These are phyloP conservation scores for Xenotilapia leptura DNA, from an alignment of 2,113 vertebrate species.

Conservation along the genomic window DNA sequence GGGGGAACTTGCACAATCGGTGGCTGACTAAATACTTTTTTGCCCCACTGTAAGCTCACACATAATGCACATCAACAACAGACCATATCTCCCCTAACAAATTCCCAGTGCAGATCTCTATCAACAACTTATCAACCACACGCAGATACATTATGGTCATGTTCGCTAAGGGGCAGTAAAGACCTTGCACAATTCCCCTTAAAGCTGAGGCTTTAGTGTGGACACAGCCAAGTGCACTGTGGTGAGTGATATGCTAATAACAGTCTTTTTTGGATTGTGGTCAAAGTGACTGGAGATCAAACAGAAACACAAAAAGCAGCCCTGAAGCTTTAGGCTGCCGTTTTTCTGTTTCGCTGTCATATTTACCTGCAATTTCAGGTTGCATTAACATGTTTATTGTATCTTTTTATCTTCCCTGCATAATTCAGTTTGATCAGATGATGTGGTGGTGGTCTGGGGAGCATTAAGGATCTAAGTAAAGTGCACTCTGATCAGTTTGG, in stretches of 20 bases:
- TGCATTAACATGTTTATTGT: background rate
- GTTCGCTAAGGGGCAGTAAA: conserved; percentile 2
- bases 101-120: conserved; percentile 27
- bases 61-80: background rate
- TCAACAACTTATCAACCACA: conserved; percentile 38
- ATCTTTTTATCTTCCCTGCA: background rate
- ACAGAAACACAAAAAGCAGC: background rate
- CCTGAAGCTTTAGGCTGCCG: background rate
- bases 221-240: conserved; percentile 13
- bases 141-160: conserved; percentile 16
- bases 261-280: conserved; percentile 9
- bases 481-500: background rate
- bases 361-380: background rate
- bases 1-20: no score
- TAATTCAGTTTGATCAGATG: background rate
- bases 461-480: background rate
- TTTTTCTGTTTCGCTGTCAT: background rate
- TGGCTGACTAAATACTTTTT: no score
- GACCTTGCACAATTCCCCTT: conserved; percentile 10
- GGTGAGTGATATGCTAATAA: conserved; percentile 43
- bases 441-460: background rate
- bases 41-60: background rate
- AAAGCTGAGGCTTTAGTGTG: conserved; percentile 1
- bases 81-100: conserved; percentile 18
- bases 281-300: conserved; percentile 39